Percentiles rank a stretch among this genome's conserved stretches.
Conservation (phyloP, 1,140 invertebrate genomes). For the Zophobas atratus region DNA sequence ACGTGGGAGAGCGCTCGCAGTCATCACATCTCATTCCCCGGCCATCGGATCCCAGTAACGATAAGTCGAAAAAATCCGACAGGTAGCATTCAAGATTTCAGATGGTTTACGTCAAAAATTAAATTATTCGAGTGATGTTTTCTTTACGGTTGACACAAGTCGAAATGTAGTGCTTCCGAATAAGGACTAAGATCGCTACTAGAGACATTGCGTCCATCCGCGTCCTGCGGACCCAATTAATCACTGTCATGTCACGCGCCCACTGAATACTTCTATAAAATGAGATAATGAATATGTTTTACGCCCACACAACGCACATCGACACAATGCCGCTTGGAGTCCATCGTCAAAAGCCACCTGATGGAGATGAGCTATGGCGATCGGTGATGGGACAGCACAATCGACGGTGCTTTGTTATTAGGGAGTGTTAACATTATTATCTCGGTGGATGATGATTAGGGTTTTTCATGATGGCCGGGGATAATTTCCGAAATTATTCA, state of each 20-base stretch:
- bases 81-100: slow-evolving; percentile 1
- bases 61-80: background rate
- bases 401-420: slow-evolving; percentile 33
- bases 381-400: slow-evolving; percentile 22
- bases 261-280: slow-evolving; percentile 49
- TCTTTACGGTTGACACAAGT: background rate
- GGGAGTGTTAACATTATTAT: slow-evolving; percentile 43
- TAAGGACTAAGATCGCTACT: slow-evolving; percentile 29
- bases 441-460: slow-evolving; percentile 37
- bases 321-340: slow-evolving; percentile 37
- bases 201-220: slow-evolving; percentile 22
- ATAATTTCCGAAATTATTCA: slow-evolving; percentile 40
- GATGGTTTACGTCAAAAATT: slow-evolving; percentile 9
- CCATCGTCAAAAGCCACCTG: slow-evolving; percentile 21
- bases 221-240: slow-evolving; percentile 44
- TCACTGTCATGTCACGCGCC: slow-evolving; percentile 48
- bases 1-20: background rate
- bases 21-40: background rate
- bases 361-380: slow-evolving; percentile 28
- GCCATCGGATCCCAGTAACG: background rate
- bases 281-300: slow-evolving; percentile 51
- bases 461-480: slow-evolving; percentile 25
- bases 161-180: slow-evolving; percentile 5
- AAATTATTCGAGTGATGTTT: slow-evolving; percentile 15
- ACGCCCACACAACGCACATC: slow-evolving; percentile 36